Base-by-base conservation (phyloP, 2,113 vertebrate species). In the Anas platyrhynchos region DNA sequence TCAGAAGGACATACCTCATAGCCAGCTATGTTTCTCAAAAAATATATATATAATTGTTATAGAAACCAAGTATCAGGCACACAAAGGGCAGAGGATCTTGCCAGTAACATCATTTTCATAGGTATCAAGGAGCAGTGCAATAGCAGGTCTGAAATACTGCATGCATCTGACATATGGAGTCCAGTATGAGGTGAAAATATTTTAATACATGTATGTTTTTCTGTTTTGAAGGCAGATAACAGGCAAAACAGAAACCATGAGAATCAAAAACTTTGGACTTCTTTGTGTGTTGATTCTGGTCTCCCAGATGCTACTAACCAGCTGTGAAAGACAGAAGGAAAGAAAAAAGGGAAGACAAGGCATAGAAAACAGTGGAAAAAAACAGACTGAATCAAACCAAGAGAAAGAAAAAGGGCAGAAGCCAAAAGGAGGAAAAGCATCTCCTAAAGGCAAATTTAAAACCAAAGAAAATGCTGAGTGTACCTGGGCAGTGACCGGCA, bases 381-480 rank as follows among this genome's bases (percentile, higher is more conserved):
- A 52, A 0, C 27, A 36, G 26, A 41, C 83, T 12, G 91, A 50
- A 38, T 43, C 91, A 38, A 58, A 50, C 10, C 67, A 73, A 32
- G 74, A 58, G 50, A 96, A 83, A 1, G 93, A 93, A 38, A 97
- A 82, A 75, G 84, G 13, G 6, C 74, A 17, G 41, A 78, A 96
- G 86, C 63, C 87, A 43, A 96, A 93, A 75, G 96, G 84, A 50
- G 97, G 44, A 36, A 89, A 74, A 82, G 22, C 78, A 36, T 31
- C 52, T 26, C 81, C 95, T 20, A 98, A 96, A 91, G 99, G 99
- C 67, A 98, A 97, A 75, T 97, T 99, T 91, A 62, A 96, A 63
- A 98, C 95, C 71, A 97, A 96, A 89, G 98, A 99, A 89, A 98
- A 98, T 25, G 95, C 88, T 16, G 95, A 96, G 25, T 99, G 99